phyloP scores from a whole-genome alignment of 2,888 invertebrate genomes.

The Pterostichus madidus region DNA sequence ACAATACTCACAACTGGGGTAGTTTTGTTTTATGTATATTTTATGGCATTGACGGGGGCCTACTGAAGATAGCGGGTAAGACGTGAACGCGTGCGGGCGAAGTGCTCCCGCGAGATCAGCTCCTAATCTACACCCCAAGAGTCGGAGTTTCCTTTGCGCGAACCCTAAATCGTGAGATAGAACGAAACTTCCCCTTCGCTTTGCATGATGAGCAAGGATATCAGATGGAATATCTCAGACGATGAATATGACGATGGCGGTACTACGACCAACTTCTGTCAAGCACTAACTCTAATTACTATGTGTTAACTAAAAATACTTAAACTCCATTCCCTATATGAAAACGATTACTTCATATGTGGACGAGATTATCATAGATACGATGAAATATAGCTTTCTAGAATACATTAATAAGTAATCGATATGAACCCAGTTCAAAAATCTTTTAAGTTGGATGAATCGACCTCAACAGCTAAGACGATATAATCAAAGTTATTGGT shows the following conservation, averaged over 20 bases:
- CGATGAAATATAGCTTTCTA: no score
- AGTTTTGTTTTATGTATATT: slow-evolving; percentile 65
- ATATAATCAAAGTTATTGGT: no score
- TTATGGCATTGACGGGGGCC: slow-evolving; percentile 39
- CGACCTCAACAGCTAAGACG: no score
- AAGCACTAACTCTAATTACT: neutral
- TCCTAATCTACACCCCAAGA: slow-evolving; percentile 58
- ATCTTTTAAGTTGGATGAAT: no score
- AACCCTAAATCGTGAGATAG: slow-evolving; percentile 10
- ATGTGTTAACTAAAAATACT: neutral
- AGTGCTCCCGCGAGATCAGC: slow-evolving; percentile 58
- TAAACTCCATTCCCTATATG: no score
- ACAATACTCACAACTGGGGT: slow-evolving; percentile 1
- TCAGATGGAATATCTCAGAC: slow-evolving; percentile 8
- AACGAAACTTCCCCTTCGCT: slow-evolving; percentile 5
- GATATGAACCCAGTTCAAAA: no score
- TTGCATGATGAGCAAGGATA: slow-evolving; percentile 27
- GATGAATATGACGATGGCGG: neutral
- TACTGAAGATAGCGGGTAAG: slow-evolving; percentile 50
- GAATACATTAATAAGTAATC: no score
- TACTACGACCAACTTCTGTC: neutral
- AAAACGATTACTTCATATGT: no score
- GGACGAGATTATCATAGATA: no score
- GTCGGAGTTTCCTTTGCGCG: slow-evolving; percentile 28
- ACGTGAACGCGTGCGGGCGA: slow-evolving; percentile 42